Evolutionary conservation across 2,113 vertebrate genomes (phyloP).

Genomic region (Pyrgilauda ruficollis): DNA sequence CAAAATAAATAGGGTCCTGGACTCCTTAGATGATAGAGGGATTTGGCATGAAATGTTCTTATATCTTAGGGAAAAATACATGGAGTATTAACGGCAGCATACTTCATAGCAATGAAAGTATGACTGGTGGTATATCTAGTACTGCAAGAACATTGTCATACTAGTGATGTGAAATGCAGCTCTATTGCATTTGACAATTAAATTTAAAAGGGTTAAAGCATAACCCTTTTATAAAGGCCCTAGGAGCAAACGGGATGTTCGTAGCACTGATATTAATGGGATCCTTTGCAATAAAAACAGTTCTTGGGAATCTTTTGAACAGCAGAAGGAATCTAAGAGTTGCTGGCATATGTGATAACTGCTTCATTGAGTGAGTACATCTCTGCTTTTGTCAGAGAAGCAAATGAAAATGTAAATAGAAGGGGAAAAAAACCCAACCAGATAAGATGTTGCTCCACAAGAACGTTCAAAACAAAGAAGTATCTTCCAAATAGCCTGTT

Average conservation of each 20-base stretch:
- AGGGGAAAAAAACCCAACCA: neutral
- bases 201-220: neutral
- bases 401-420: slow-evolving; percentile 35
- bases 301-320: neutral
- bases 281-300: slow-evolving; percentile 5
- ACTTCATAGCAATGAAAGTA: neutral
- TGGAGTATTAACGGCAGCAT: neutral
- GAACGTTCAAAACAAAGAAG: neutral
- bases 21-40: neutral
- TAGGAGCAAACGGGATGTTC: neutral
- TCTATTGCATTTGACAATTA: neutral
- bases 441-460: neutral
- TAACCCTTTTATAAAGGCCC: slow-evolving; percentile 10
- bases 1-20: neutral
- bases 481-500: neutral
- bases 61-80: neutral
- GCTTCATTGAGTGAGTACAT: neutral
- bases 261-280: neutral
- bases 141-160: neutral
- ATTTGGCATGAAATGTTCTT: slow-evolving; percentile 2
- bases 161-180: neutral
- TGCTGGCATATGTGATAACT: neutral
- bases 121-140: neutral
- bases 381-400: slow-evolving; percentile 4
- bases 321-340: neutral